Evolutionary conservation across 2,797 vertebrate species (phyloP), one percentile per base, ranked within the genome.

Genomic region (Sandelia bainsii): DNA sequence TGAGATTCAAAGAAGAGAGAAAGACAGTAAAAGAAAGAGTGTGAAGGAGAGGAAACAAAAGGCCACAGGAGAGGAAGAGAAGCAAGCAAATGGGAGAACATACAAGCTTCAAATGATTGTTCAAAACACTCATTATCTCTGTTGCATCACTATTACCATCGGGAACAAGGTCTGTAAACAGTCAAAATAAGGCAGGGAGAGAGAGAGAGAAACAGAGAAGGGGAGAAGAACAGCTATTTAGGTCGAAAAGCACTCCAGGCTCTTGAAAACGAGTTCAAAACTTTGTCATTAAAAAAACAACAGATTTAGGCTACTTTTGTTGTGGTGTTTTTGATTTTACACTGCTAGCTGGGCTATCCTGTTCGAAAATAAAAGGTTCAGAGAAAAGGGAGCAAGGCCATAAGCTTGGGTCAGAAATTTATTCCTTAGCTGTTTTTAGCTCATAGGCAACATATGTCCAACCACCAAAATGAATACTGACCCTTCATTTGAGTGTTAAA

Each of bases 201-300:
- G 45, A 46, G 69, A 74, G 44, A 51, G 62, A 51, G 39, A 62
- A 65, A 66, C 25, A 8, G 45, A 71, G 66, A 64, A 32, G 57
- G 67, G 23, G 57, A 72, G 69, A 75, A 70, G 40, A 76, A 52
- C 58, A 80, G 80, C 83, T 89, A 94, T 93, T 89, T 91, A 88
- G 92, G 93, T 93, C 91, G 85, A 85, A 85, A 87, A 83, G 69
- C 88, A 91, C 93, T 92, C 49, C 70, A 61, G 92, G 93, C 90
- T 89, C 86, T 80, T 79, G 52, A 86, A 83, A 90, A 84, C 49
- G 56, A 87, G 87, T 88, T 91, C 86, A 87, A 71, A 92, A 89
- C 84, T 86, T 81, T 69, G 82, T 89, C 87, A 89, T 92, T 93
- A 88, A 91, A 91, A 40, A 93, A 86, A 91, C 85, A 88, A 83